Evolutionary conservation across 2,888 invertebrate species (phyloP).

Genomic region (Cataglyphis albicans): DNA sequence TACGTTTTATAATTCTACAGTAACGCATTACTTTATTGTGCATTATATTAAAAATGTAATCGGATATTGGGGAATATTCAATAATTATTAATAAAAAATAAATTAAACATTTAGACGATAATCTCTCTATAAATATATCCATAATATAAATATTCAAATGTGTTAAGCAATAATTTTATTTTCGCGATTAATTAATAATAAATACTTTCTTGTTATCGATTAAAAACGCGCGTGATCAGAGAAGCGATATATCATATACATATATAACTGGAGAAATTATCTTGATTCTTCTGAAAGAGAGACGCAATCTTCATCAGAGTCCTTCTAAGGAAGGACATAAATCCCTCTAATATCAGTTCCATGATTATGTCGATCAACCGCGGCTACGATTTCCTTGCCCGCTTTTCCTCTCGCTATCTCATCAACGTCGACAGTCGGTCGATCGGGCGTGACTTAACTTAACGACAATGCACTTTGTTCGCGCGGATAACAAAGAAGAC

Average conservation of each 20-base stretch:
- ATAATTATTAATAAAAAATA: constrained; percentile 36
- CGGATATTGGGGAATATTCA: not conserved
- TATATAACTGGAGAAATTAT: not conserved
- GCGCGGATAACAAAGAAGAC: constrained; percentile 60
- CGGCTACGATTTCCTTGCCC: constrained; percentile 35
- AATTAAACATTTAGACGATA: not conserved
- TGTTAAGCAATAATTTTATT: not conserved
- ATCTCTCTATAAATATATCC: not conserved
- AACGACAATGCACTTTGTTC: constrained; percentile 66
- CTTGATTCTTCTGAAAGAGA: not conserved
- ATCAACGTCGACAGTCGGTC: constrained; percentile 30
- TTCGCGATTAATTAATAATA: constrained; percentile 2
- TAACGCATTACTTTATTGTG: constrained; percentile 22
- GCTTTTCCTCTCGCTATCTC: constrained; percentile 41
- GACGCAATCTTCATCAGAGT: not conserved
- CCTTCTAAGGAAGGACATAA: not conserved
- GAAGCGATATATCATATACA: not conserved
- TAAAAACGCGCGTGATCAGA: not conserved
- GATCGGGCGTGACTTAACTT: constrained; percentile 65
- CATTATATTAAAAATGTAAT: constrained; percentile 27
- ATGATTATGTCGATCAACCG: constrained; percentile 50
- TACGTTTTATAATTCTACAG: not conserved
- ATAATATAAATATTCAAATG: not conserved
- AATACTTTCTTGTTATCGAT: not conserved
- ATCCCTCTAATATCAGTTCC: constrained; percentile 30